phyloP scores from a whole-genome alignment of 2,888 invertebrate species.

The Nemotelus pantherinus region DNA sequence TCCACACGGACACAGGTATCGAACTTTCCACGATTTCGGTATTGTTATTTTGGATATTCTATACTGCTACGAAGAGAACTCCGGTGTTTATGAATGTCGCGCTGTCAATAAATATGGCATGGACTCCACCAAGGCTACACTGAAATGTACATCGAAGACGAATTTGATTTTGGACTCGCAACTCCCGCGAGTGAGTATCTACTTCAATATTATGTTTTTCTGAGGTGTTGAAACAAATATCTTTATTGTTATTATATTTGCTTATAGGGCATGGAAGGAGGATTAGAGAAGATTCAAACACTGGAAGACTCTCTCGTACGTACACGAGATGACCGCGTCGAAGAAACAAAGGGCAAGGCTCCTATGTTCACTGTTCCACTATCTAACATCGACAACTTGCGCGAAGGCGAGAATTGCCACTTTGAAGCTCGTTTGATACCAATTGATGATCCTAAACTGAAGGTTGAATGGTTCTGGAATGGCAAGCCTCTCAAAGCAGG shows the following conservation, averaged over 20 bases:
- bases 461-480: conserved; percentile 95
- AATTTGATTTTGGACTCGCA: conserved; percentile 92
- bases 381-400: conserved; percentile 84
- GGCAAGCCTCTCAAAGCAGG: conserved; percentile 88
- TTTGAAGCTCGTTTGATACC: conserved; percentile 90
- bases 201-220: neutral
- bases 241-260: conserved; percentile 8
- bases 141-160: conserved; percentile 88
- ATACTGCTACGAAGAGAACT: conserved; percentile 96
- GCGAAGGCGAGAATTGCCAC: conserved; percentile 92
- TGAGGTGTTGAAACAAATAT: neutral
- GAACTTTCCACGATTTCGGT: conserved; percentile 97
- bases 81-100: conserved; percentile 91
- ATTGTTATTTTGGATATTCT: conserved; percentile 94
- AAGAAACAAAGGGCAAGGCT: conserved; percentile 83
- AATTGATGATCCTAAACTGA: conserved; percentile 89
- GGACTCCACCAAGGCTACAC: conserved; percentile 83
- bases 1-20: conserved; percentile 93
- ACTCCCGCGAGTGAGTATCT: conserved; percentile 78
- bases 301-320: conserved; percentile 90
- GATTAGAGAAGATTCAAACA: conserved; percentile 90
- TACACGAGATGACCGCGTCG: conserved; percentile 75
- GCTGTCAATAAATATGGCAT: conserved; percentile 92
- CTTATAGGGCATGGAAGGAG: conserved; percentile 88
- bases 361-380: conserved; percentile 91